Base-by-base conservation (phyloP, 2,888 invertebrate genomes). In the Pseudococcus viburni region DNA sequence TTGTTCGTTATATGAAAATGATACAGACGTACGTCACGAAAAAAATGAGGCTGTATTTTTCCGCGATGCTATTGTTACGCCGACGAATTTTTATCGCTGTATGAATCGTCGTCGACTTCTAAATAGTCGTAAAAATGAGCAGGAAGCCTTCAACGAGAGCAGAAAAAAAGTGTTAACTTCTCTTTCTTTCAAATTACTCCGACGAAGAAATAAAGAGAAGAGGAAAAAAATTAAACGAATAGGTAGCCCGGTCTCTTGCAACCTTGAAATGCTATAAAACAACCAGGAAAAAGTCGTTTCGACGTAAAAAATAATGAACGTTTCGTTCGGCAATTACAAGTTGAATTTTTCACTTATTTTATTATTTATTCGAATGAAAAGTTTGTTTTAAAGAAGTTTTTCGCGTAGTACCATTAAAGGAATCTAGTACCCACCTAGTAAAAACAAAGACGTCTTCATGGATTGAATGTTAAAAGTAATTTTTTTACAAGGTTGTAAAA, bases 281-380 rank as follows among this genome's bases (percentile, higher is more conserved):
- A 77, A 22, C 77, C 15, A 17, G 33, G n/a, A 68, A 77, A 77
- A 77, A 42, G 39, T n/a, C 42, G 17, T 77, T 77, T 77, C 17
- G 12, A 77, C 42, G 1, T 42, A 42, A 77, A 68, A 68, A 68
- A 68, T 68, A 68, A 77, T 42, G 42, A 77, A 77, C 77, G 77
- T 77, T 77, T 77, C 77, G 77, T 42, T 42, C 33, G 42, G 77
- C 77, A 77, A 77, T 77, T 77, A 77, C 77, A 77, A 77, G 77
- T 42, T 77, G 42, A 77, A 77, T 77, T 77, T 77, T 77, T 77
- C 77, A 77, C 77, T 77, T 77, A 77, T 77, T 77, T 77, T 77
- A 77, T 42, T 77, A 77, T 77, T 77, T 55, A 77, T 77, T 42
- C 77, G 77, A 77, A 39, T 33, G 39, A 77, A 77, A 77, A 77